phyloP scores from a whole-genome alignment of 2,797 vertebrate species.

The Microctenopoma stevenorrisi region DNA sequence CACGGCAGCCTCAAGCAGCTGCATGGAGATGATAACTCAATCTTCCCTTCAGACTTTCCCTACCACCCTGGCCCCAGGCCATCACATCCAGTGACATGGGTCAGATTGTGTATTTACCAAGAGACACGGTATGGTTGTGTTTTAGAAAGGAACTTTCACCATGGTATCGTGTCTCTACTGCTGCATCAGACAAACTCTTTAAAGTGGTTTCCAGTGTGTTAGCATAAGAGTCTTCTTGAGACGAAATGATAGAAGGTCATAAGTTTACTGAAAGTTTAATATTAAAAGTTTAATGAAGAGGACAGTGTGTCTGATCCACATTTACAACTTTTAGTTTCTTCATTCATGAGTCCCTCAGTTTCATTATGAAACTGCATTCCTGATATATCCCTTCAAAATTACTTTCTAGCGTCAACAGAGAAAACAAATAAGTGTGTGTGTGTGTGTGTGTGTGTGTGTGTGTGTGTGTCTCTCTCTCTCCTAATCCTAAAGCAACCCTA shows the following conservation, averaged over 20 bases:
- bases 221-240: not conserved
- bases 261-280: slow-evolving; percentile 2
- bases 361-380: slow-evolving; percentile 68
- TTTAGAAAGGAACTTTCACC: slow-evolving; percentile 3
- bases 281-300: slow-evolving; percentile 2
- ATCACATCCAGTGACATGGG: slow-evolving; percentile 24
- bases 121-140: slow-evolving; percentile 1
- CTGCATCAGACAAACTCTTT: slow-evolving; percentile 6
- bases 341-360: slow-evolving; percentile 36
- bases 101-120: slow-evolving; percentile 37
- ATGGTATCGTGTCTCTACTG: not conserved
- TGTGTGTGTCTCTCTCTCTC: not conserved
- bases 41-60: slow-evolving; percentile 55
- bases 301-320: slow-evolving; percentile 1
- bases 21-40: slow-evolving; percentile 69
- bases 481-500: too few species aligned
- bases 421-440: slow-evolving; percentile 30
- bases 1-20: slow-evolving; percentile 41
- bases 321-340: slow-evolving; percentile 37
- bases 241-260: slow-evolving; percentile 7
- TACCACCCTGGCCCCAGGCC: slow-evolving; percentile 28
- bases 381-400: slow-evolving; percentile 64
- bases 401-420: slow-evolving; percentile 45
- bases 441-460: not conserved
- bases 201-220: slow-evolving; percentile 8